phyloP scores from a whole-genome alignment of 2,888 invertebrate genomes.

The Petrophora chlorosata region DNA sequence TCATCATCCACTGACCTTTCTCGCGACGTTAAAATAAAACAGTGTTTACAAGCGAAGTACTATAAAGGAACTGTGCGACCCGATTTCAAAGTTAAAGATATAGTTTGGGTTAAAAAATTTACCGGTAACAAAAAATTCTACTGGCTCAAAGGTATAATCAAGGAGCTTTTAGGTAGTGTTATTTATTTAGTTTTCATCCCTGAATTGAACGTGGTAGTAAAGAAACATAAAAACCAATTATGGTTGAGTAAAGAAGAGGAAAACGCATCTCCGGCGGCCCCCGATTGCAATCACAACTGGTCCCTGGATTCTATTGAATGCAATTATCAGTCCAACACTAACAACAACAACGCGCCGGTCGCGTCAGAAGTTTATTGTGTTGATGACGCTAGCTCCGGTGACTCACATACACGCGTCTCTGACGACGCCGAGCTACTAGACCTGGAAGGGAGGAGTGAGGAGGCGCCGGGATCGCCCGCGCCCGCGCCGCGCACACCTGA shows the following conservation, averaged over 20 bases:
- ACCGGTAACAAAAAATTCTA: neutral
- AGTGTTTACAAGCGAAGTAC: constrained; percentile 23
- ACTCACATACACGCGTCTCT: too few relatives aligned
- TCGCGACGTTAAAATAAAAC: constrained; percentile 10
- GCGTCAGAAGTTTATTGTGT: too few relatives aligned
- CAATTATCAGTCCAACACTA: too few relatives aligned
- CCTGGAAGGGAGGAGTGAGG: too few relatives aligned
- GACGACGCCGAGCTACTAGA: too few relatives aligned
- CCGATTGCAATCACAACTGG: neutral
- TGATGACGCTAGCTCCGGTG: too few relatives aligned
- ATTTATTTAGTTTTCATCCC: neutral
- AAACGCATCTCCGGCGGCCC: too few relatives aligned
- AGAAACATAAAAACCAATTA: neutral
- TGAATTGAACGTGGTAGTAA: neutral
- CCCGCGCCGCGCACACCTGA: too few relatives aligned
- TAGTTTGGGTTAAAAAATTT: neutral
- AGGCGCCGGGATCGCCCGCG: too few relatives aligned
- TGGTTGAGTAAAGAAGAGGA: neutral
- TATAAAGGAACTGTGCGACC: constrained; percentile 3
- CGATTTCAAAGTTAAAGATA: neutral
- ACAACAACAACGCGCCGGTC: too few relatives aligned
- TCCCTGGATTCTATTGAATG: constrained; percentile 23
- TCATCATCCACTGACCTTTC: constrained; percentile 4
- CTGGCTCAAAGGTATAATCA: neutral
- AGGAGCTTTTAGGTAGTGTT: neutral